These are phyloP conservation scores for Gulo gulo DNA, from an alignment of 2,113 vertebrate genomes.

Conservation along the genomic window DNA sequence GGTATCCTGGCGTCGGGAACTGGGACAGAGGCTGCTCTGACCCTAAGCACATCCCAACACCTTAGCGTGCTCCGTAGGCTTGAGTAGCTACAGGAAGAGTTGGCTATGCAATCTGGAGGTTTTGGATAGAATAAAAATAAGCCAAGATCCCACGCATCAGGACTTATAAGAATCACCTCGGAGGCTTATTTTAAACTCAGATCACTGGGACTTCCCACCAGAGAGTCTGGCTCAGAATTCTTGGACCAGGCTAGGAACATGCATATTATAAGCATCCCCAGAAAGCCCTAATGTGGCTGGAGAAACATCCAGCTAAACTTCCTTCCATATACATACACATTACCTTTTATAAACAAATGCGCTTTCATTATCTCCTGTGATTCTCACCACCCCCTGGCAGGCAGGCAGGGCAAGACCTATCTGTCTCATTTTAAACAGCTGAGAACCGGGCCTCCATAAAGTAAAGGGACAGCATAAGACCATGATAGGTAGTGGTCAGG, in stretches of 20 bases:
- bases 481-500: neutral
- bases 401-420: neutral
- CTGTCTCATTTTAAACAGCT: neutral
- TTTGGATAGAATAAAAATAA: neutral
- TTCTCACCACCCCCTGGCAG: neutral
- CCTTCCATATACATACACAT: neutral
- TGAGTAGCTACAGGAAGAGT: neutral
- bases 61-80: neutral
- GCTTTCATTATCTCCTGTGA: neutral
- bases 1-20: neutral
- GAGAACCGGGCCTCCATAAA: neutral
- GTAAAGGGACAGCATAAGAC: neutral
- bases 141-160: neutral
- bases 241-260: neutral
- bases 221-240: neutral
- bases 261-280: neutral
- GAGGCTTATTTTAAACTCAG: neutral
- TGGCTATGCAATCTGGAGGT: rapidly evolving
- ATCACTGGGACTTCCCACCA: neutral
- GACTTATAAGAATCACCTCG: neutral
- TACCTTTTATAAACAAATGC: neutral
- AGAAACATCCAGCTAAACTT: neutral
- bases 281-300: neutral
- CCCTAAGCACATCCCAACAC: neutral
- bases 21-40: neutral